Percentiles rank a stretch among this genome's conserved stretches.
phyloP scores from a whole-genome alignment of 2,888 invertebrate genomes.

The Drosophila monieri region DNA sequence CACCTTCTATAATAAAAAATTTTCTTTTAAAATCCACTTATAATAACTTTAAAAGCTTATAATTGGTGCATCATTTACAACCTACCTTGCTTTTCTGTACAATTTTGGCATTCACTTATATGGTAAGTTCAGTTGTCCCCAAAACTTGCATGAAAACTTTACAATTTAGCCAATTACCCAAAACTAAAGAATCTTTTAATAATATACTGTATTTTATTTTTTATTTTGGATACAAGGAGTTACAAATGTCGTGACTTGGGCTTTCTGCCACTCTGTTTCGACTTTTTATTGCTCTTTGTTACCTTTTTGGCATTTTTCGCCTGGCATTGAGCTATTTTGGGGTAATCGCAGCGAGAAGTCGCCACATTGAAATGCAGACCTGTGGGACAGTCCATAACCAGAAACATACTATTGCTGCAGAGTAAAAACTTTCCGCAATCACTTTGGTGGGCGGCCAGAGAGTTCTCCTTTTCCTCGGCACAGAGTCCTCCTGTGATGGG shows the following conservation, averaged over 20 bases:
- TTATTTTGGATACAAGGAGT: neutral
- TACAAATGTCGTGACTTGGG: conserved; percentile 23
- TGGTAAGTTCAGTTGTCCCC: neutral
- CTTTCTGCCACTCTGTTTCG: conserved; percentile 20
- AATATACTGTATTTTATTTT: conserved; percentile 14
- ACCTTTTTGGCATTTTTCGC: conserved; percentile 21
- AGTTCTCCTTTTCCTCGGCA: conserved; percentile 49
- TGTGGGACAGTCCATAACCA: conserved; percentile 68
- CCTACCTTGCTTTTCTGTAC: neutral
- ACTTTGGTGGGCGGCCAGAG: conserved; percentile 56
- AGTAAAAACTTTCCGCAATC: conserved; percentile 69
- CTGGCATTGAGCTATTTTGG: conserved; percentile 63
- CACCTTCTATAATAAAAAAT: too few relatives aligned
- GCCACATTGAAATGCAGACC: conserved; percentile 71
- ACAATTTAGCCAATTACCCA: too few relatives aligned
- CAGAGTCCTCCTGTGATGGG: conserved; percentile 53
- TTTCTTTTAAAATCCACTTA: too few relatives aligned
- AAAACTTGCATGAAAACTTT: neutral
- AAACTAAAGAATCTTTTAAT: neutral
- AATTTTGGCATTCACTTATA: neutral
- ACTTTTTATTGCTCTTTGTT: conserved; percentile 22
- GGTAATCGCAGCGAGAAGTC: conserved; percentile 68
- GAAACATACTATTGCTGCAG: conserved; percentile 60
- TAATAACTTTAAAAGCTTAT: too few relatives aligned
- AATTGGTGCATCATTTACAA: too few relatives aligned